phyloP scores from a whole-genome alignment of 2,113 vertebrate species.

The Papio anubis region DNA sequence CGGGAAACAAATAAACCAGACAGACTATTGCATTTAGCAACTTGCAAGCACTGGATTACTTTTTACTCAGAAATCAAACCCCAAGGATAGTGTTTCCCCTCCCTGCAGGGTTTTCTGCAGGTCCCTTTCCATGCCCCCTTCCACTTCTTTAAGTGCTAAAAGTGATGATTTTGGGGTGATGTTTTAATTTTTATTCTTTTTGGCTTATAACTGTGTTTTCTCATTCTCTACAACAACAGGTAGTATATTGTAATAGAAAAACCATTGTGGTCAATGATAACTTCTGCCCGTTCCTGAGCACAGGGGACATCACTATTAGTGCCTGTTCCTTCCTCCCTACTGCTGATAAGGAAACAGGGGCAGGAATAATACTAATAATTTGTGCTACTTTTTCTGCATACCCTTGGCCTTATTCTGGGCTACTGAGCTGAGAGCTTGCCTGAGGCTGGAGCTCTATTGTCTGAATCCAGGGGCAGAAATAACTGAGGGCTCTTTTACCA shows the following conservation, averaged over 20 bases:
- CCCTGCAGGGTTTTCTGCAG: not conserved
- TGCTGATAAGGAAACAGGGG: not conserved
- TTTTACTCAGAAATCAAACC: not conserved
- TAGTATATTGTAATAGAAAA: not conserved
- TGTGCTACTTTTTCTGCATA: not conserved
- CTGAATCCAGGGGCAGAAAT: not conserved
- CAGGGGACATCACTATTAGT: rapidly evolving
- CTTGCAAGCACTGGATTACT: not conserved
- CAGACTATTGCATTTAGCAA: not conserved
- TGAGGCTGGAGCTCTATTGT: not conserved
- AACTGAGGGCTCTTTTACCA: not conserved
- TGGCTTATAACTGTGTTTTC: not conserved
- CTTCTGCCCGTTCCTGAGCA: not conserved
- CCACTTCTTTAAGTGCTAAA: not conserved
- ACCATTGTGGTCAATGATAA: too few relatives aligned
- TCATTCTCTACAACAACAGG: not conserved
- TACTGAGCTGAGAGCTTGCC: not conserved
- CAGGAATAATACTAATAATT: not conserved
- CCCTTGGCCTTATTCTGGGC: not conserved
- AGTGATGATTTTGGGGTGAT: not conserved
- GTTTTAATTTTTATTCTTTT: not conserved
- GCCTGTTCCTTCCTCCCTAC: not conserved
- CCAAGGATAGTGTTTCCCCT: not conserved
- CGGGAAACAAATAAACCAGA: not conserved
- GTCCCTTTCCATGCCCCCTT: not conserved